Evolutionary conservation across 1,140 invertebrate genomes (phyloP).

Genomic region (Oncopodura yosiiana): DNA sequence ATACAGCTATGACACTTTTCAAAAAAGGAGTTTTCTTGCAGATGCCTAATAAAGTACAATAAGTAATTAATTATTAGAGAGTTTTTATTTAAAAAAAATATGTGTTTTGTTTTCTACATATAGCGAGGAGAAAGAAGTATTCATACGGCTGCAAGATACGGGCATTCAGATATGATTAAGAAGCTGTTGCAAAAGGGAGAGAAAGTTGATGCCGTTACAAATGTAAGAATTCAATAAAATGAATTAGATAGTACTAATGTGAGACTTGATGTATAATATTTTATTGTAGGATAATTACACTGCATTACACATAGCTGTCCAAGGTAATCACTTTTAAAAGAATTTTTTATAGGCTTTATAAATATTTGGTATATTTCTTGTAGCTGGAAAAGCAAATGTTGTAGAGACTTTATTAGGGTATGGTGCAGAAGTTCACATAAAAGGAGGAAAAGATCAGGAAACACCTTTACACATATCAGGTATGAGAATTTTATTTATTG

Average conservation of each 20-base stretch:
- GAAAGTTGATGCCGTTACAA: constrained; percentile 86
- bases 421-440: constrained; percentile 91
- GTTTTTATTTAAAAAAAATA: constrained; percentile 16
- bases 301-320: constrained; percentile 98
- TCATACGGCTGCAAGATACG: constrained; percentile 81
- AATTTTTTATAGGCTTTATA: no score
- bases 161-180: constrained; percentile 94
- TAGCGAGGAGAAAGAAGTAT: constrained; percentile 79
- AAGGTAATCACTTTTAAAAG: no score
- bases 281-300: constrained; percentile 82
- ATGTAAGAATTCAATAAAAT: constrained; percentile 52
- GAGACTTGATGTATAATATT: background rate
- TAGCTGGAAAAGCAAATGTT: constrained; percentile 86
- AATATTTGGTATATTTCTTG: no score
- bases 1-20: constrained; percentile 93
- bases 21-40: constrained; percentile 96
- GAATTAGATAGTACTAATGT: background rate
- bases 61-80: background rate
- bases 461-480: constrained; percentile 92
- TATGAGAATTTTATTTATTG: no score
- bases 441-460: constrained; percentile 75
- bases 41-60: constrained; percentile 93
- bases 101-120: constrained; percentile 18
- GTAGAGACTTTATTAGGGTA: constrained; percentile 93
- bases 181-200: constrained; percentile 90